Conservation (phyloP, 2,113 vertebrate species). For the Potamarius usumacintae region DNA sequence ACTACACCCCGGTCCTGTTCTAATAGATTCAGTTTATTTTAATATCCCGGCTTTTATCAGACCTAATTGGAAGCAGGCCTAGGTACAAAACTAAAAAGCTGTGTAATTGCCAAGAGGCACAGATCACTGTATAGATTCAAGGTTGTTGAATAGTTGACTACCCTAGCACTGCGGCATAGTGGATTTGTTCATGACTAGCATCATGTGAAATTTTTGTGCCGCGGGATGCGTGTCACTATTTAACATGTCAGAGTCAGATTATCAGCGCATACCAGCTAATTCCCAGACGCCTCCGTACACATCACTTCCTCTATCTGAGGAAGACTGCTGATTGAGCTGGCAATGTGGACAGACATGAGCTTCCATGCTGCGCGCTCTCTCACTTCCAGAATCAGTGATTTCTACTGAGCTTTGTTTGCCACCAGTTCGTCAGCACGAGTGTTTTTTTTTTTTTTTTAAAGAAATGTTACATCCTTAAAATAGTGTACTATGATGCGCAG, state of each 20-base stretch:
- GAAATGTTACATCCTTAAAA: neutral
- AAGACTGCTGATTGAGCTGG: neutral
- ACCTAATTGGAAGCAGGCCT: constrained; percentile 7
- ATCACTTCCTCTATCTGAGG: neutral
- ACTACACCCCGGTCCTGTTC: neutral
- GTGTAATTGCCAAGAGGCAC: neutral
- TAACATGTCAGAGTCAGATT: neutral
- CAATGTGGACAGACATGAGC: neutral
- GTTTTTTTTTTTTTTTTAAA: neutral
- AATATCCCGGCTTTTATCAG: neutral
- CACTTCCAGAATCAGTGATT: neutral
- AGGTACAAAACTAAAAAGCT: neutral
- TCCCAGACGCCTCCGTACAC: neutral
- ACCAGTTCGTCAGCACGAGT: neutral
- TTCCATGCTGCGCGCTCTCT: neutral
- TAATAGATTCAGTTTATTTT: constrained; percentile 11
- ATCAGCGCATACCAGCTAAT: neutral
- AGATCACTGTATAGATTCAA: neutral
- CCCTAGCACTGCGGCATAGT: neutral
- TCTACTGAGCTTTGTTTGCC: neutral
- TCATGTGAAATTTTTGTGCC: neutral
- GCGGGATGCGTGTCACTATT: neutral
- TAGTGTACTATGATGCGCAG: neutral
- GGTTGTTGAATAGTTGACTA: neutral
- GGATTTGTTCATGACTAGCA: neutral